phyloP scores from a whole-genome alignment of 2,888 invertebrate species.

The Drosophila infuscata region DNA sequence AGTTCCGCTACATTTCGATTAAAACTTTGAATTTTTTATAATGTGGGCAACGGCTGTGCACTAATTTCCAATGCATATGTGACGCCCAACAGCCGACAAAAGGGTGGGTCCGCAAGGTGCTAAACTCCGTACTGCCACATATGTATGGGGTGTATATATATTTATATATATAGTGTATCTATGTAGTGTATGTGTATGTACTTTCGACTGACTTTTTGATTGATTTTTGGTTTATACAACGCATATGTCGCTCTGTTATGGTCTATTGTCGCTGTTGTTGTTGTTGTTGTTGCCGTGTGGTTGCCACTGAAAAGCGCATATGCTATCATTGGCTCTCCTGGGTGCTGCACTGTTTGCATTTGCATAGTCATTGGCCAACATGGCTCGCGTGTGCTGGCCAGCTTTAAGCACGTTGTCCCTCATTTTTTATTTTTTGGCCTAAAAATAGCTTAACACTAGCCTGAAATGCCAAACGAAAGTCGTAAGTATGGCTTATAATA shows the following conservation, averaged over 20 bases:
- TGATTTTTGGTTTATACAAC: slow-evolving; percentile 73
- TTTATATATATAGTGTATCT: not conserved
- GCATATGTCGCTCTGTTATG: slow-evolving; percentile 67
- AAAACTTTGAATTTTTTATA: slow-evolving; percentile 77
- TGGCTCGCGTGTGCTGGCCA: slow-evolving; percentile 57
- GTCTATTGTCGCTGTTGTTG: slow-evolving; percentile 38
- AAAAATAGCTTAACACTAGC: slow-evolving; percentile 58
- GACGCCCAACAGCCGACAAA: not conserved
- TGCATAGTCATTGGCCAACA: slow-evolving; percentile 45
- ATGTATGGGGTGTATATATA: not conserved
- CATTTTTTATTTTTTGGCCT: slow-evolving; percentile 26
- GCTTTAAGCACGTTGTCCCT: slow-evolving; percentile 46
- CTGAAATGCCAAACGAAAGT: slow-evolving; percentile 22
- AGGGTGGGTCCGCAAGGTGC: not conserved
- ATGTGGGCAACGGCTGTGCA: slow-evolving; percentile 41
- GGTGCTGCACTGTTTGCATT: slow-evolving; percentile 72
- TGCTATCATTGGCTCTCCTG: slow-evolving; percentile 58
- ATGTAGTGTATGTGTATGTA: slow-evolving; percentile 3
- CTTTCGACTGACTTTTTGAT: slow-evolving; percentile 58
- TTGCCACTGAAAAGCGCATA: slow-evolving; percentile 59
- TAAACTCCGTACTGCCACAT: not conserved
- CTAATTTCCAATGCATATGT: slow-evolving; percentile 62
- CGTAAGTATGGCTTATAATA: slow-evolving; percentile 37
- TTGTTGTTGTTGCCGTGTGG: slow-evolving; percentile 8
- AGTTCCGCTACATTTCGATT: slow-evolving; percentile 76